Evolutionary conservation across 2,888 invertebrate species (phyloP).

Genomic region (Sesia apiformis): DNA sequence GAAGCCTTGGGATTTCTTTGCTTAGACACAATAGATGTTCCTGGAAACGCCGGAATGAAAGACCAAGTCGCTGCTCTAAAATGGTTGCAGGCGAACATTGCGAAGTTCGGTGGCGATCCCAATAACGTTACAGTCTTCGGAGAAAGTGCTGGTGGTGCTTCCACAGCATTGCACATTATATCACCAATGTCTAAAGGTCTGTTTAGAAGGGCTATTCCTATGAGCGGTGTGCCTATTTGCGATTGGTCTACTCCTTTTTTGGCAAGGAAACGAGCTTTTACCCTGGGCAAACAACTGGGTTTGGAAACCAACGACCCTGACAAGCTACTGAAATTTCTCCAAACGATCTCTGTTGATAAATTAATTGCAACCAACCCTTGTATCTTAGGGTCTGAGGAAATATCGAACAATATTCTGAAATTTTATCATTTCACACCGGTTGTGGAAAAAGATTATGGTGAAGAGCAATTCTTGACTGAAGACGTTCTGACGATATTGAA

Average conservation of each 20-base stretch:
- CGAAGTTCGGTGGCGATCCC: slow-evolving; percentile 31
- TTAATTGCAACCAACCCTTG: slow-evolving; percentile 12
- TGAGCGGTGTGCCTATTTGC: slow-evolving; percentile 32
- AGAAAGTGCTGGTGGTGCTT: slow-evolving; percentile 36
- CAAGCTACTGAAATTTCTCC: slow-evolving; percentile 22
- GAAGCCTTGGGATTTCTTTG: slow-evolving; percentile 73
- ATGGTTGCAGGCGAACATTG: slow-evolving; percentile 35
- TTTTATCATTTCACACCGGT: slow-evolving; percentile 19
- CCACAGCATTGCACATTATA: slow-evolving; percentile 23
- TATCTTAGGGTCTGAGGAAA: slow-evolving; percentile 6
- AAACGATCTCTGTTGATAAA: slow-evolving; percentile 18
- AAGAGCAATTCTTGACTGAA: slow-evolving; percentile 18
- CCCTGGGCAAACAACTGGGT: slow-evolving; percentile 21
- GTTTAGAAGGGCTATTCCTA: slow-evolving; percentile 33
- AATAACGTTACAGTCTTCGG: slow-evolving; percentile 35
- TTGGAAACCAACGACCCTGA: slow-evolving; percentile 17
- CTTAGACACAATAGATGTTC: slow-evolving; percentile 62
- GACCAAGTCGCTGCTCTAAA: slow-evolving; percentile 35
- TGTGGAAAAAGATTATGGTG: slow-evolving; percentile 22
- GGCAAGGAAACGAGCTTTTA: slow-evolving; percentile 19
- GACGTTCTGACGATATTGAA: slow-evolving; percentile 11
- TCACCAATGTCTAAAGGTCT: slow-evolving; percentile 43
- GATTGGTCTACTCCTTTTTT: slow-evolving; percentile 21
- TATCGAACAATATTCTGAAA: slow-evolving; percentile 7
- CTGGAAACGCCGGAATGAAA: slow-evolving; percentile 75